Conservation (phyloP, 2,888 invertebrate genomes). For the Keiferia lycopersicella region DNA sequence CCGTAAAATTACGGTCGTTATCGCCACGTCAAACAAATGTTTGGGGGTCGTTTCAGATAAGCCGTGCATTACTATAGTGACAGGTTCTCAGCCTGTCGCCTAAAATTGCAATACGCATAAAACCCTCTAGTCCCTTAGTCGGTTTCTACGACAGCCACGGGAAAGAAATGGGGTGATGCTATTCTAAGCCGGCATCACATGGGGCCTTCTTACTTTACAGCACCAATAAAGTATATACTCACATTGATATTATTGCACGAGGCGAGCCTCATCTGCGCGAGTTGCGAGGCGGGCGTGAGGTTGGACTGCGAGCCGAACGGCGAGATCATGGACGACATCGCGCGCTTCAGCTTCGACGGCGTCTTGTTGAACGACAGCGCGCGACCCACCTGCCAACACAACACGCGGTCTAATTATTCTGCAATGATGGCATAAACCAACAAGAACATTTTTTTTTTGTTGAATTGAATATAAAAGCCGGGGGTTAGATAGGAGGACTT, state of each 20-base stretch:
- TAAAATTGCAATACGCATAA: too few relatives aligned
- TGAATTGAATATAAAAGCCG: background rate
- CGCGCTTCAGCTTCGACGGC: constrained; percentile 95
- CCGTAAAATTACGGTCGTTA: too few relatives aligned
- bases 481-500: background rate
- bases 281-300: constrained; percentile 90
- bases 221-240: constrained; percentile 54
- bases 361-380: constrained; percentile 98
- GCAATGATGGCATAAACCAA: background rate
- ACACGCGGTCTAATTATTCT: constrained; percentile 24
- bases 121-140: too few relatives aligned
- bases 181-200: too few relatives aligned
- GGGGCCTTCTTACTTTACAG: background rate
- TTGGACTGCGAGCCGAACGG: constrained; percentile 93
- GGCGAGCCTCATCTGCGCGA: constrained; percentile 92
- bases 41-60: too few relatives aligned
- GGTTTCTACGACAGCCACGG: too few relatives aligned
- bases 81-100: too few relatives aligned
- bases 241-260: constrained; percentile 94
- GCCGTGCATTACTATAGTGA: too few relatives aligned
- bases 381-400: constrained; percentile 85
- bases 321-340: constrained; percentile 96
- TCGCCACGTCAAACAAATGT: too few relatives aligned
- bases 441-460: background rate
- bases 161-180: too few relatives aligned